Conservation (phyloP, 2,113 vertebrate species). For the Camelus dromedarius region DNA sequence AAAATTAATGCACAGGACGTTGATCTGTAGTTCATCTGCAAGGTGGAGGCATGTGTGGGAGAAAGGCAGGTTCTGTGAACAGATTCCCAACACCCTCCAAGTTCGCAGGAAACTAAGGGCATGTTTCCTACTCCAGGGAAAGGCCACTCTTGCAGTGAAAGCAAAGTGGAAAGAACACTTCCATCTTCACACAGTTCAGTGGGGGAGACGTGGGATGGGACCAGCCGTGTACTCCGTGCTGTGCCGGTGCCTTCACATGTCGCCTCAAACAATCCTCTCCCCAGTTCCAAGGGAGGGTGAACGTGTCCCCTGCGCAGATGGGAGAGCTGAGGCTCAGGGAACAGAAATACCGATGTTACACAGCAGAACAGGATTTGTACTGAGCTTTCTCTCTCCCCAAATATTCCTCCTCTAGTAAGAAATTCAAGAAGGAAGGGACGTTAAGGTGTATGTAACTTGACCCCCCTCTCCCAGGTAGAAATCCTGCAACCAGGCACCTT, state of each 20-base stretch:
- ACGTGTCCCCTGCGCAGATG: neutral
- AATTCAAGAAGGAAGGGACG: neutral
- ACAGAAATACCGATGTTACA: neutral
- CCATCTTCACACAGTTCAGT: neutral
- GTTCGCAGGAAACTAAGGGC: neutral
- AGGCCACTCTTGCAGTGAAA: neutral
- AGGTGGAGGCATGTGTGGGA: neutral
- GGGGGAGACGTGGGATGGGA: too few species aligned
- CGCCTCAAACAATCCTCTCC: neutral
- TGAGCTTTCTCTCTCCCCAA: neutral
- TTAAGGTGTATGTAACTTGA: too few species aligned
- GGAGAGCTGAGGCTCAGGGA: neutral
- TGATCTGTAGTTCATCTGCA: neutral
- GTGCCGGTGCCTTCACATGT: rapidly evolving
- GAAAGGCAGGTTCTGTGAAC: neutral
- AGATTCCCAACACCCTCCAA: neutral
- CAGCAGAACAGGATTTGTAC: neutral
- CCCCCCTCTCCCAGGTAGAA: neutral
- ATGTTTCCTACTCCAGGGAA: neutral
- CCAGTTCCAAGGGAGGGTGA: neutral
- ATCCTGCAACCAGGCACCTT: neutral
- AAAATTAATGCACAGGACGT: neutral
- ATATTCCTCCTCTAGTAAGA: neutral
- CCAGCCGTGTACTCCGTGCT: rapidly evolving
- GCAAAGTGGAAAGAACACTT: neutral